Base-by-base conservation (phyloP, 2,113 vertebrate genomes). In the Cyphomyrus discorhynchus region DNA sequence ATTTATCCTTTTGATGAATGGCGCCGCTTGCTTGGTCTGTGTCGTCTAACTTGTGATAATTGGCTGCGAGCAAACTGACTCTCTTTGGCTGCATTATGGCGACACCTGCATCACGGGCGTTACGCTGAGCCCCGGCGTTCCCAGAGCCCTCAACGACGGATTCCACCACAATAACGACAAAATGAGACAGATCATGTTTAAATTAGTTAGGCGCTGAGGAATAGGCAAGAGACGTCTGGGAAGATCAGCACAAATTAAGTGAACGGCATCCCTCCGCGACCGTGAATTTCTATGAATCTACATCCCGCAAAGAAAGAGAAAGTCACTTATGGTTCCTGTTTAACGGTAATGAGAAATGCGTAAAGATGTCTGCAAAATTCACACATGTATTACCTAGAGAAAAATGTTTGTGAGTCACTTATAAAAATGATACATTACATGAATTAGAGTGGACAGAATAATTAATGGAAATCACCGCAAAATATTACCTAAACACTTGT, bases 141-240 rank as follows among this genome's bases (percentile, higher is more conserved):
- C 31, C 74, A 7, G 35, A 80, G 35, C 35, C 31, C 74, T 80
- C 74, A 2, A 7, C 6, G 17, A n/a, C 15, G 35, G 74, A 80
- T 80, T 80, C 13, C 1, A 31, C 74, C 39, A 80, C 74, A 39
- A 80, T 80, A 35, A 80, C 35, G 35, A 42, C 74, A 80, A 80
- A 80, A 80, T 80, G 35, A 80, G 35, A 86, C 45, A 50, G 83
- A 85, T 85, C 42, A 85, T 49, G 39, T 85, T 46, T 85, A 85
- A 85, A 85, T 85, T 49, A 27, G 46, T 5, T 47, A 13, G 21
- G 24, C 83, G 45, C 83, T 50, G 47, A 50, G 47, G 24, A 50
- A n/a, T 15, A 42, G 47, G 83, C 45, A 50, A 13, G 35, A 86
- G 47, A 47, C n/a, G 83, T 50, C 83, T 86, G 83, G 45, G 83